Percentiles rank a stretch among this genome's conserved stretches.
phyloP scores from a whole-genome alignment of 2,888 invertebrate genomes.

The Trichogramma evanescens region DNA sequence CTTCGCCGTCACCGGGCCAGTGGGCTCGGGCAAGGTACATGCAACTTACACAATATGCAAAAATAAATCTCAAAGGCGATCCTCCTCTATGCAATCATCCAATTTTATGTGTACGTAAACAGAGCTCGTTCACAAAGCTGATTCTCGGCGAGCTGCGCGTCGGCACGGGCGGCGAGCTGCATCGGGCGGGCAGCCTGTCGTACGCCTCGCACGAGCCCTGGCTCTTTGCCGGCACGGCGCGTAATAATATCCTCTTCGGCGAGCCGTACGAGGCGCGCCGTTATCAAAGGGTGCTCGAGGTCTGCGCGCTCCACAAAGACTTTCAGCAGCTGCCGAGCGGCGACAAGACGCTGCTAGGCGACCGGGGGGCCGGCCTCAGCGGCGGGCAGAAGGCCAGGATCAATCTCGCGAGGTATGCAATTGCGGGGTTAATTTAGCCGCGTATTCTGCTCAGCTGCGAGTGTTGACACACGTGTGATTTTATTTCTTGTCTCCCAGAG shows the following conservation, averaged over 20 bases:
- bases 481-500: constrained; percentile 43
- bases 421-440: not conserved
- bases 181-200: constrained; percentile 59
- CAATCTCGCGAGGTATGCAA: constrained; percentile 54
- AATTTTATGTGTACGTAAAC: not conserved
- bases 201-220: constrained; percentile 83
- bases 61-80: too few species aligned
- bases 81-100: not conserved
- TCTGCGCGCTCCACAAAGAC: constrained; percentile 46
- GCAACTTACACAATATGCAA: not conserved
- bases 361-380: constrained; percentile 63
- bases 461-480: not conserved
- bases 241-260: constrained; percentile 82
- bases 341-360: constrained; percentile 65
- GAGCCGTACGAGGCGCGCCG: constrained; percentile 55
- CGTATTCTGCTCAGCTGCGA: not conserved
- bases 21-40: constrained; percentile 76
- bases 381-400: constrained; percentile 72
- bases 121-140: constrained; percentile 62
- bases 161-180: constrained; percentile 54
- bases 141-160: constrained; percentile 67
- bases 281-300: constrained; percentile 49
- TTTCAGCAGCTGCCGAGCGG: constrained; percentile 58
- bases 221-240: constrained; percentile 69
- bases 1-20: constrained; percentile 80